Evolutionary conservation across 2,888 invertebrate genomes (phyloP).

Genomic region (Cephus rjabovi): DNA sequence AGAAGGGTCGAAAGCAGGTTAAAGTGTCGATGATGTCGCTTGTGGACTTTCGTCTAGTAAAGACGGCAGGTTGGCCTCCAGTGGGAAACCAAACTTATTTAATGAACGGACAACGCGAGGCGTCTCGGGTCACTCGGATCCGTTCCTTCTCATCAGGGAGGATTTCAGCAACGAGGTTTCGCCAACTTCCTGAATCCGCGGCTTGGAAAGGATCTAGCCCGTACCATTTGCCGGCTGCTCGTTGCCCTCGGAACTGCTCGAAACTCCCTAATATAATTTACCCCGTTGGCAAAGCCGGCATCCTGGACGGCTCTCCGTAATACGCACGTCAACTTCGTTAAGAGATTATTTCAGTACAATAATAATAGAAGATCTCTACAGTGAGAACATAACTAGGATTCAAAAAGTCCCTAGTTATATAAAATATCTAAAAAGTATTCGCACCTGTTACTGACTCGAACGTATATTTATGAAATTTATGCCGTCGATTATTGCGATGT

Average conservation of each 20-base stretch:
- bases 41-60: not conserved
- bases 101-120: conserved; percentile 17
- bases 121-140: not conserved
- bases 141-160: conserved; percentile 8
- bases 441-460: not conserved
- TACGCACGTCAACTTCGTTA: not conserved
- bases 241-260: not conserved
- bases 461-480: not conserved
- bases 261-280: conserved; percentile 9
- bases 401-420: not conserved
- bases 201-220: not conserved
- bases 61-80: not conserved
- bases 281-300: conserved; percentile 2
- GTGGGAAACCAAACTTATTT: conserved; percentile 17
- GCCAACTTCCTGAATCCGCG: conserved; percentile 11
- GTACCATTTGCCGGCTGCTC: conserved; percentile 9
- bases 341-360: not conserved
- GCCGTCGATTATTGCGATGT: not conserved
- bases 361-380: not conserved
- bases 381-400: not conserved
- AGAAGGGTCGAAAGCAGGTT: not conserved
- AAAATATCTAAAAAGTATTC: not conserved
- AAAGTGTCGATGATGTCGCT: not conserved
- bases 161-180: conserved; percentile 15
- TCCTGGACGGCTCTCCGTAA: not conserved